Base-by-base conservation (phyloP, 2,113 vertebrate species). In the Sapajus apella region DNA sequence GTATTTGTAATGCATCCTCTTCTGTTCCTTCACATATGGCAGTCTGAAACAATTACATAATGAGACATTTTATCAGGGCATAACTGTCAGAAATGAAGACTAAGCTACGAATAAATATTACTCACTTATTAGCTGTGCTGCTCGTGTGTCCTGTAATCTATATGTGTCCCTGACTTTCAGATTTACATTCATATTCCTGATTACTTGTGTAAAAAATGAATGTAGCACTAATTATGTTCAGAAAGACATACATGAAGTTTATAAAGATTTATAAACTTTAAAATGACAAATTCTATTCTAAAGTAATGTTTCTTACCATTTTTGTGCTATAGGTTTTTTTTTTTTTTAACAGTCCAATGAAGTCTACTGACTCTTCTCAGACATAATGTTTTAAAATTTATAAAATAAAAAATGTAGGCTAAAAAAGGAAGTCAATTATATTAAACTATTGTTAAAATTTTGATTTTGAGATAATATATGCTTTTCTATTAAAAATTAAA, bases 1-100 rank as follows among this genome's bases (percentile, higher is more conserved):
- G 93, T 91, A 50, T 97, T 89, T 87, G 50, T 61, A 70, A 61
- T 35, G 83, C n/a, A 20, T 84, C 45, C 50, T 96, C 89, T 95
- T 94, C 93, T 96, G 86, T 91, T 94, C 95, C 35, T 16, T 94
- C 93, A 58, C 96, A 98, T 97, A 96, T 96, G 97, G 97, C 70
- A 73, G 79, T 90, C 93, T 98, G 91, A 97, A 97, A 66, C 95
- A 97, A 97, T 98, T 87, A 96, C 79, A 95, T 95, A 97, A 97
- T 91, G 93, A 97, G 96, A 95, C 50, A 66, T 83, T 61, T 84
- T 85, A 90, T 92, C 93, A 55, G 79, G 50, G 79, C 81, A 87
- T 84, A 93, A 87, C 96, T 97, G 96, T 96, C 89, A 90, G 96
- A 93, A 93, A 93, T 77, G 92, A 91, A 93, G 82, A 97, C 70